These are phyloP conservation scores for Epinephelus fuscoguttatus DNA, from an alignment of 2,113 vertebrate genomes.

Conservation along the genomic window DNA sequence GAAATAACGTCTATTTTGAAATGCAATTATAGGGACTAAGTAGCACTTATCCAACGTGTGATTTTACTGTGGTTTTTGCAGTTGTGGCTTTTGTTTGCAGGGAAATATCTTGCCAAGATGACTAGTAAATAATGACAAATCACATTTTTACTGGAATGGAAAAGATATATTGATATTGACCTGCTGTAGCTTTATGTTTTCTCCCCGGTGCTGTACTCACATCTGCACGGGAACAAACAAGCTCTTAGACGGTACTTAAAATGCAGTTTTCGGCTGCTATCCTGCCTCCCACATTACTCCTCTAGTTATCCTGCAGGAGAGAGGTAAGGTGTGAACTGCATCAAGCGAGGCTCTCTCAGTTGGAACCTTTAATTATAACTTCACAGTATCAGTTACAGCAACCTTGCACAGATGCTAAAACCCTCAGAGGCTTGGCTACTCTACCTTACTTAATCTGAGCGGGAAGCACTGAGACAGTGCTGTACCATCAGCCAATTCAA, in stretches of 20 bases:
- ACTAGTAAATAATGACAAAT: constrained; percentile 26
- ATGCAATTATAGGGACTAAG: constrained; percentile 50
- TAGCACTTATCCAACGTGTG: constrained; percentile 35
- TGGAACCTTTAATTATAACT: constrained; percentile 89
- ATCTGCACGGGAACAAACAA: constrained; percentile 53
- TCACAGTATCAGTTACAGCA: constrained; percentile 89
- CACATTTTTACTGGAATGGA: constrained; percentile 4
- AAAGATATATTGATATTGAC: constrained; percentile 23
- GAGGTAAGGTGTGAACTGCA: constrained; percentile 76
- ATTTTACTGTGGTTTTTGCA: constrained; percentile 13
- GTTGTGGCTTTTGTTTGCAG: constrained; percentile 24
- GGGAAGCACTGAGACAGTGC: constrained; percentile 73
- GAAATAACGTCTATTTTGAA: constrained; percentile 57
- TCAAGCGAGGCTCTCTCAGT: constrained; percentile 83
- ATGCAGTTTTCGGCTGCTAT: constrained; percentile 56
- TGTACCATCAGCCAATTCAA: constrained; percentile 78
- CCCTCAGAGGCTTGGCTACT: constrained; percentile 87
- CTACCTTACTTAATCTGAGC: constrained; percentile 88
- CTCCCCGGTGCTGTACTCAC: constrained; percentile 7
- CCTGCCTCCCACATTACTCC: constrained; percentile 60
- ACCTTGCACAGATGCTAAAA: constrained; percentile 86
- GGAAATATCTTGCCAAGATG: background rate
- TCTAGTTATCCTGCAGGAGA: constrained; percentile 71
- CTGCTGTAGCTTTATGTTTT: constrained; percentile 36
- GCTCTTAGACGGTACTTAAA: constrained; percentile 43